Base-by-base conservation (phyloP, 2,888 invertebrate genomes). In the Apoderus coryli region DNA sequence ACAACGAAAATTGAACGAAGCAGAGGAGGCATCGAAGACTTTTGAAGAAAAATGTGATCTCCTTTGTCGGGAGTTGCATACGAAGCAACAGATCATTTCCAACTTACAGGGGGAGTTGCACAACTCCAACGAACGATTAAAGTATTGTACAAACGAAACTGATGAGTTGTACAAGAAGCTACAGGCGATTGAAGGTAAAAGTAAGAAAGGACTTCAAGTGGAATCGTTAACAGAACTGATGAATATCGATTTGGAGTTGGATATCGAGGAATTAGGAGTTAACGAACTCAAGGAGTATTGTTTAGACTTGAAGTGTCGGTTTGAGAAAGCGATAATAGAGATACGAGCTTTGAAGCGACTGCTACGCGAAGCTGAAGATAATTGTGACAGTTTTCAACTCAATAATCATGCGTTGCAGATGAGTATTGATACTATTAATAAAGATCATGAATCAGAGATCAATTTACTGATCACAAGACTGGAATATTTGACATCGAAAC, bases 271-370 rank as follows among this genome's bases (percentile, higher is more conserved):
- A 9, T 59, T 84, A 43, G 79, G 79, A 48, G 76, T 77, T 41
- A 77, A 77, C 45, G 74, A 73, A 46, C 60, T 85, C 30, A 74
- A 79, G 42, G 84, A 85, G 46, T 82, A 85, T 49, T 85, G 80
- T 51, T 67, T 73, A 22, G 82, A 85, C 46, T 57, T 86, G 34
- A 68, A 75, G 37, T 67, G 69, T 25, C 66, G 85, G 33, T 85
- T 86, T 49, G 74, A 81, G 45, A 81, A 80, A 52, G 85, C 85
- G 0, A 75, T 86, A 10, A 67, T 75, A 41, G 85, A 86, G 61
- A 85, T 86, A 29, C 67, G 78, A 47, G 76, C 78, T 2, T 78
- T 85, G 71, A 81, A 84, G 45, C 68, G 75, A 24, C 82, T 84
- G 49, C 60, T 86, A 2, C 69, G 78, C 14, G 80, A 82, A 41